Percentiles rank a stretch among this genome's conserved stretches.
These are phyloP conservation scores for Chelmon rostratus DNA, from an alignment of 2,797 vertebrate genomes.

Conservation along the genomic window DNA sequence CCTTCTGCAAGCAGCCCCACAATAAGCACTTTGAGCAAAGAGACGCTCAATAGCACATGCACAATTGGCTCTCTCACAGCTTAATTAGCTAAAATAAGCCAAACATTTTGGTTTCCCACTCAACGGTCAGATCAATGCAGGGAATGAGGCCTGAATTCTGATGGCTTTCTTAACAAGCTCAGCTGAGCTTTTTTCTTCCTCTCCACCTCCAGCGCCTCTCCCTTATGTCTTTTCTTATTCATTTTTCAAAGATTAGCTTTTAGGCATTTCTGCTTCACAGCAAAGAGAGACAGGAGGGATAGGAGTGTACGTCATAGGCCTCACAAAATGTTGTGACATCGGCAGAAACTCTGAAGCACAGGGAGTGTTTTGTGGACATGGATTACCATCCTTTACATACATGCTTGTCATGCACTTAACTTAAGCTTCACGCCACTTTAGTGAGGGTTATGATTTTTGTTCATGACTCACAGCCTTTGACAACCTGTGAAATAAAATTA, in stretches of 20 bases:
- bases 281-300: not conserved
- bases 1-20: slow-evolving; percentile 88
- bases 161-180: slow-evolving; percentile 89
- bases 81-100: slow-evolving; percentile 97
- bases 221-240: slow-evolving; percentile 17
- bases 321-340: not conserved
- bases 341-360: not conserved
- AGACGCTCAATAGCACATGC: slow-evolving; percentile 91
- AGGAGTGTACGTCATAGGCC: not conserved
- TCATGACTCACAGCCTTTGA: not conserved
- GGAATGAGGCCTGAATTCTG: slow-evolving; percentile 91
- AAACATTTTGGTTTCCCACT: slow-evolving; percentile 96
- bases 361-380: not conserved
- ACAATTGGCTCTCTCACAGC: slow-evolving; percentile 91
- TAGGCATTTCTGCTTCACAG: slow-evolving; percentile 31
- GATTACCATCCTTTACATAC: not conserved
- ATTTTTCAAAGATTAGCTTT: slow-evolving; percentile 48
- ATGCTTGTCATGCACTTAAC: not conserved
- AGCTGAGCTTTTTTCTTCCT: slow-evolving; percentile 26
- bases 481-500: not conserved
- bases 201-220: not conserved
- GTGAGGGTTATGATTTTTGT: not conserved
- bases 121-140: slow-evolving; percentile 91
- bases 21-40: slow-evolving; percentile 93
- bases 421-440: not conserved